phyloP scores from a whole-genome alignment of 2,113 vertebrate species.

The Rhinoderma darwinii region DNA sequence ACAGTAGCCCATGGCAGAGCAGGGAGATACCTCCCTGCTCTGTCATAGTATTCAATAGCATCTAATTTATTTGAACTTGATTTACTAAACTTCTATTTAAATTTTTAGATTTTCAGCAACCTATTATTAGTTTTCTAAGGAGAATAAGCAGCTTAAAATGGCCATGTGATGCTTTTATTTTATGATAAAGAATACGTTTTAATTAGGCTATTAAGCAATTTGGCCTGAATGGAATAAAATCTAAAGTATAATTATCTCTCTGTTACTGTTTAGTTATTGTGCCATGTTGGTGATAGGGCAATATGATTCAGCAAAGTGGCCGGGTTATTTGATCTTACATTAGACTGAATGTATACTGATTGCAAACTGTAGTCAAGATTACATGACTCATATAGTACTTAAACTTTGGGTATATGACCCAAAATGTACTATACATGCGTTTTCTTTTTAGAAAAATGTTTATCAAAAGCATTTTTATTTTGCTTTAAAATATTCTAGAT shows the following conservation, averaged over 20 bases:
- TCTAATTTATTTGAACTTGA: too few species aligned
- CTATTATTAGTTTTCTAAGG: neutral
- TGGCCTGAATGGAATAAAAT: neutral
- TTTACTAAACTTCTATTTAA: too few species aligned
- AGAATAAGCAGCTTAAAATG: neutral
- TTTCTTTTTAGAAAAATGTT: neutral
- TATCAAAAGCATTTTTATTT: neutral
- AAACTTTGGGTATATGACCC: neutral
- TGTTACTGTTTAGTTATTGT: neutral
- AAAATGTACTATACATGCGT: neutral
- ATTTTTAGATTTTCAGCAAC: neutral
- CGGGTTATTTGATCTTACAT: neutral
- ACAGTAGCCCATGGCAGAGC: too few species aligned
- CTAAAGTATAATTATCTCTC: neutral
- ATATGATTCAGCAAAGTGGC: neutral
- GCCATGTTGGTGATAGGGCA: neutral
- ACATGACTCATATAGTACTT: neutral
- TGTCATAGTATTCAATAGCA: too few species aligned
- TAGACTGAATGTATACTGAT: neutral
- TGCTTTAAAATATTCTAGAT: neutral
- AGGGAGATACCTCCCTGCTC: too few species aligned
- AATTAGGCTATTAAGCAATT: neutral
- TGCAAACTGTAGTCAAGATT: neutral
- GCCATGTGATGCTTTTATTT: neutral
- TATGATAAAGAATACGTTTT: neutral